Evolutionary conservation across 1,140 invertebrate species (phyloP), one percentile per base, ranked within the genome.

Genomic region (Drosophila watanabei): DNA sequence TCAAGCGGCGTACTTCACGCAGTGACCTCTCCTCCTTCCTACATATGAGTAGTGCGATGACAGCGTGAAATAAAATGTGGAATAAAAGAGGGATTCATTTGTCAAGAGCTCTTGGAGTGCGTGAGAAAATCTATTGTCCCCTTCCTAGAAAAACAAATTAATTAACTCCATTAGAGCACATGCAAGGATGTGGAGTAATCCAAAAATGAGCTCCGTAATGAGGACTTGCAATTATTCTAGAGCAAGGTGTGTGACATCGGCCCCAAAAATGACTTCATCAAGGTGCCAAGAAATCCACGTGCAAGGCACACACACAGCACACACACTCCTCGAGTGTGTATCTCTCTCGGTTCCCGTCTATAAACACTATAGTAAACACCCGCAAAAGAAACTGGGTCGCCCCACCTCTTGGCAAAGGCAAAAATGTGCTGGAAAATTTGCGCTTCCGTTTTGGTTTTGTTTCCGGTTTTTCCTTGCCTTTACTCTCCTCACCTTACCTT

Each of bases 361-460:
- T 28, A 70, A 75, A 73, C 54, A 57, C 54, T 39, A 57, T 57
- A 57, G 54, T 57, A 57, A 60, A 73, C 71, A 73, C 37, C 56
- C 46, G 71, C 56, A 35, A 69, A 61, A 52, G 45, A 69, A 79
- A 57, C 75, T 79, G 75, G 75, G 75, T 79, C 79, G 79, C 18
- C 57, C 30, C 46, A 24, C 37, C 45, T 18, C 30, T 24, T 24
- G 14, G 66, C 60, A 61, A 45, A 61, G 54, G 66, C 66, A 86
- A 90, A 90, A 90, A 90, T 90, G 87, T 91, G 86, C 86, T 90
- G 87, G 86, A 90, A 90, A 90, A 90, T 90, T 90, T 90, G 87
- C 86, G 87, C 86, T 90, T 90, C 86, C 86, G 86, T 86, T 90
- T 90, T 91, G 81, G 86, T 91, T 90, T 90, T 91, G 87, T 91